These are phyloP conservation scores for Adela reaumurella DNA, from an alignment of 2,888 invertebrate genomes.

Conservation along the genomic window DNA sequence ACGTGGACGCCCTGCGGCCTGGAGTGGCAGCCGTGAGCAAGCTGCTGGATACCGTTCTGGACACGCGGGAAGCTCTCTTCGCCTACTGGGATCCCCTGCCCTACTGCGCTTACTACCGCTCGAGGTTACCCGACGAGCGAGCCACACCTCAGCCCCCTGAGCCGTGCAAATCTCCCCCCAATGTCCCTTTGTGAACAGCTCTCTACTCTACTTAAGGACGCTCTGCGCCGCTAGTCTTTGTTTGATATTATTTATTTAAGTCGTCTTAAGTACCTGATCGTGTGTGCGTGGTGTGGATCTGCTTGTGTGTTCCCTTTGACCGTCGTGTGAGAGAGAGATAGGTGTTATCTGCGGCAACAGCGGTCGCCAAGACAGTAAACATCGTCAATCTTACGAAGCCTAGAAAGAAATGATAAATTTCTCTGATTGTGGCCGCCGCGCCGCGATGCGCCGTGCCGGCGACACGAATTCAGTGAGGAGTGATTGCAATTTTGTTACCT, in stretches of 20 bases:
- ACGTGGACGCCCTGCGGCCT: constrained; percentile 54
- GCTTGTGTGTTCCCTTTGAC: no score
- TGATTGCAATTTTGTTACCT: no score
- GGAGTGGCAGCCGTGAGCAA: constrained; percentile 52
- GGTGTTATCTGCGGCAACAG: no score
- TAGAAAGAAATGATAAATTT: no score
- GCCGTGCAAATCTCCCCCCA: constrained; percentile 54
- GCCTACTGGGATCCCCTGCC: constrained; percentile 83
- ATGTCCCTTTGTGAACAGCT: constrained; percentile 38
- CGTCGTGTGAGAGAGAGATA: no score
- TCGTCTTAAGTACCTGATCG: constrained; percentile 47
- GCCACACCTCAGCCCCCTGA: constrained; percentile 46
- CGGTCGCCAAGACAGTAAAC: no score
- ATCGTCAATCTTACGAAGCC: no score
- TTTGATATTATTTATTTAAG: constrained; percentile 31
- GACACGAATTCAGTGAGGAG: no score
- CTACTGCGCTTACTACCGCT: constrained; percentile 81
- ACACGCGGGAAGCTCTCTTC: constrained; percentile 77
- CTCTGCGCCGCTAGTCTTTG: constrained; percentile 10
- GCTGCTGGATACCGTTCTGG: constrained; percentile 65
- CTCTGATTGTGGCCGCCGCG: no score
- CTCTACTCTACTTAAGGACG: constrained; percentile 1
- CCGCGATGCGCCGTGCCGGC: no score
- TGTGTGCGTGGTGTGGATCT: constrained; percentile 29
- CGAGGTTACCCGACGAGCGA: constrained; percentile 62